Conservation (phyloP, 2,888 invertebrate genomes). For the Crematogaster levior region DNA sequence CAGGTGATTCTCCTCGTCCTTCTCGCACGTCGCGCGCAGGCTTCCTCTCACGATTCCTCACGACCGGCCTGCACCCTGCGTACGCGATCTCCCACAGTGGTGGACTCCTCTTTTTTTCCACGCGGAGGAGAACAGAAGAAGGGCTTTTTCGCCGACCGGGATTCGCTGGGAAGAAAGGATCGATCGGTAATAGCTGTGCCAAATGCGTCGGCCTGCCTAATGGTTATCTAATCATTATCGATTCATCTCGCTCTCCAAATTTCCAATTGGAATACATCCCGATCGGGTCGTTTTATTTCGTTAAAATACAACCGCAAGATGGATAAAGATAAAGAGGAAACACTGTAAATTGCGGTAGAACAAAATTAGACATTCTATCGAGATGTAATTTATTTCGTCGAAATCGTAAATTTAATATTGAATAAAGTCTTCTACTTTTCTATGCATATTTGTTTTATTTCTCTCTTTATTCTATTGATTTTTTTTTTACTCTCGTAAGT, state of each 20-base stretch:
- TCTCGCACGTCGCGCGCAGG: constrained; percentile 67
- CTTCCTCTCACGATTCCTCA: constrained; percentile 73
- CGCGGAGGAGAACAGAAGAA: constrained; percentile 58
- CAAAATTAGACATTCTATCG: neutral
- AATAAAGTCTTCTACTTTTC: neutral
- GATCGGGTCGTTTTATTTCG: neutral
- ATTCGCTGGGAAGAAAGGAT: constrained; percentile 31
- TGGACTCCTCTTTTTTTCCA: constrained; percentile 64
- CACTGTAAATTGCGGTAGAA: neutral
- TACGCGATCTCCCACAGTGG: constrained; percentile 76
- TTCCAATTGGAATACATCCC: neutral
- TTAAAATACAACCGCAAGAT: neutral
- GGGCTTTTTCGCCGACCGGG: constrained; percentile 48
- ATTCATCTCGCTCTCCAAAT: constrained; percentile 18
- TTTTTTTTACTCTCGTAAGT: neutral
- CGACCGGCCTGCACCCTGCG: constrained; percentile 67
- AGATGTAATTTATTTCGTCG: neutral
- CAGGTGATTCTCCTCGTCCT: constrained; percentile 83
- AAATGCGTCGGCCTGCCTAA: constrained; percentile 32
- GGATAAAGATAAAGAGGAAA: neutral
- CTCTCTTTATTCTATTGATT: neutral
- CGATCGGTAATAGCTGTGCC: constrained; percentile 57
- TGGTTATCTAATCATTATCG: constrained; percentile 40
- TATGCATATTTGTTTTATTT: neutral
- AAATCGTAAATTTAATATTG: neutral